These are phyloP conservation scores for Pseudomyrmex gracilis DNA, from an alignment of 1,140 invertebrate species.

Conservation along the genomic window DNA sequence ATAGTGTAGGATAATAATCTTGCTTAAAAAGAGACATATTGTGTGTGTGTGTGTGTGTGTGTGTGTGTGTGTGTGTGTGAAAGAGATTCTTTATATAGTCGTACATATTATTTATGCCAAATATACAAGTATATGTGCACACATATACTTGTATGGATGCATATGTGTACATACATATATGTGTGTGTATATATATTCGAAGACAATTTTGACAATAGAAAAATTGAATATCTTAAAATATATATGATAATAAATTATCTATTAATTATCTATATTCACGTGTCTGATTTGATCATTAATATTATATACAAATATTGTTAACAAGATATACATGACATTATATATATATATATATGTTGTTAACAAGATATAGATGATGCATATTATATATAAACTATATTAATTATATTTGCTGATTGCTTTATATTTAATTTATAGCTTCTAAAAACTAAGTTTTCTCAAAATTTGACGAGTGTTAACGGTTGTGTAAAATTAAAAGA, in stretches of 20 bases:
- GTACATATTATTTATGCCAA: constrained; percentile 40
- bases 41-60: background rate
- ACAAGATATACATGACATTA: background rate
- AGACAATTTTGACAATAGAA: constrained; percentile 39
- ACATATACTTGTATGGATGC: too few relatives aligned
- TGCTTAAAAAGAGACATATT: background rate
- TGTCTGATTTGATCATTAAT: constrained; percentile 2
- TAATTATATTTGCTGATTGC: background rate
- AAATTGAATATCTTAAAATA: constrained; percentile 18
- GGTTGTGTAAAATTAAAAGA: background rate
- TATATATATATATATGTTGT: constrained; percentile 15
- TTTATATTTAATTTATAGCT: background rate
- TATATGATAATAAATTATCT: constrained; percentile 21
- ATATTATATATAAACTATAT: background rate
- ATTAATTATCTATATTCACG: constrained; percentile 18
- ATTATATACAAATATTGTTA: background rate
- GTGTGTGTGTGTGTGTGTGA: too few relatives aligned
- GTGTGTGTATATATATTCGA: background rate
- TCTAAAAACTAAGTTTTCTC: background rate
- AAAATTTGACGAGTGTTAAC: background rate
- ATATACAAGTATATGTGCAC: background rate
- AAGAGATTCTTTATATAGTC: constrained; percentile 27
- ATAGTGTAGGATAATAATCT: constrained; percentile 21
- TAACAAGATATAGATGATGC: constrained; percentile 16
- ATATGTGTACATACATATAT: too few relatives aligned